Base-by-base conservation (phyloP, 2,888 invertebrate genomes). In the Tupiocoris notatus region DNA sequence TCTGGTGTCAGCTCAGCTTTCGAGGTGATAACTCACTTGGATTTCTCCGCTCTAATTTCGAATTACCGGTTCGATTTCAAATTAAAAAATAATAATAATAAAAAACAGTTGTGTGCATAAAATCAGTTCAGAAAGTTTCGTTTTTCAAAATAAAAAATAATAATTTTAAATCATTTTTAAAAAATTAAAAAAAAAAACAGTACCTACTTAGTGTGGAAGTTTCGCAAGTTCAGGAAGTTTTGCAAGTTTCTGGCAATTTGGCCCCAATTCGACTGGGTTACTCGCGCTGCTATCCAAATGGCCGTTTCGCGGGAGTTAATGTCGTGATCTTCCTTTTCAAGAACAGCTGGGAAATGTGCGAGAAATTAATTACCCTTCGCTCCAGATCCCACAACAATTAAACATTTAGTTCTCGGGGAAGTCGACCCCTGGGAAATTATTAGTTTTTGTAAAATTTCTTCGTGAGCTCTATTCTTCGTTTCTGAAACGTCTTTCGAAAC, bases 1-100 rank as follows among this genome's bases (percentile, higher is more conserved):
- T 84, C 87, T 94, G 78, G 88, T 95, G 71, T 94, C 94, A 18
- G 92, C 92, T 59, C 94, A 94, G 83, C 86, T 95, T 63, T 94
- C 94, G 88, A 92, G 94, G 95, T 94, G 84, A 65, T 12, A 17
- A n/a, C 22, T n/a, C 2, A 12, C 54, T n/a, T n/a, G n/a, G n/a
- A n/a, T n/a, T n/a, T n/a, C n/a, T n/a, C n/a, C n/a, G n/a, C n/a
- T n/a, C n/a, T n/a, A n/a, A n/a, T n/a, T n/a, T n/a, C n/a, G n/a
- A n/a, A n/a, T n/a, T n/a, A n/a, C n/a, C n/a, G n/a, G n/a, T n/a
- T n/a, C n/a, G n/a, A n/a, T n/a, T n/a, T n/a, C n/a, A n/a, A n/a
- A n/a, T n/a, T n/a, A n/a, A n/a, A n/a, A n/a, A n/a, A n/a, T n/a
- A n/a, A n/a, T n/a, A n/a, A n/a, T n/a, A n/a, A n/a, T n/a, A n/a